Base-by-base conservation (phyloP, 2,797 vertebrate species). In the Fratercula arctica region DNA sequence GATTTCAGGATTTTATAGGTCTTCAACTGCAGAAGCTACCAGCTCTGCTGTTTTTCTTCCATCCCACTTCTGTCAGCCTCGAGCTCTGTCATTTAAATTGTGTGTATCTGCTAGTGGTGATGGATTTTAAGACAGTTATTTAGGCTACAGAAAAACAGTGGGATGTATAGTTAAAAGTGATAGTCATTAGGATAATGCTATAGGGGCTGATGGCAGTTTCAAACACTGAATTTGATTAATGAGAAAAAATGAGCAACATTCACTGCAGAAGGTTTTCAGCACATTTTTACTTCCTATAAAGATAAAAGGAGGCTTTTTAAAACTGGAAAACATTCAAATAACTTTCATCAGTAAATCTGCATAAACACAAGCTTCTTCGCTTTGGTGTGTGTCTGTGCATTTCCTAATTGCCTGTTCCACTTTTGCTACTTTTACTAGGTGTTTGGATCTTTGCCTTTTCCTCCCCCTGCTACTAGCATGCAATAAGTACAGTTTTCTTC, bases 151-250 rank as follows among this genome's bases (percentile, higher is more conserved):
- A 54, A 60, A 92, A 95, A 33, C 74, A 82, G 41, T 83, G 20
- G 72, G 61, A n/a, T 82, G 11, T 61, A 50, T 29, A 56, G 60
- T 83, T 48, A 84, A 92, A 92, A 92, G 67, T 64, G 54, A 33
- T 45, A 86, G 33, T 95, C 78, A 80, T 96, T 93, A 93, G 63
- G 85, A 87, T 95, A 94, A 89, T 83, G 76, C 66, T 87, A 2
- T 56, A 73, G 67, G 81, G 56, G 16, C 75, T 89, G 59, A 23
- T 96, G 75, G 45, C 82, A 94, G 57, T 86, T 94, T 89, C 87
- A 90, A 91, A 77, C 23, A 46, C 57, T 70, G 33, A 82, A 72
- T 97, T 93, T 93, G 84, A 91, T 96, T 91, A 95, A 95, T 91
- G 85, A 91, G 75, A 85, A 84, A 66, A 93, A 90, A 64, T 10